Percentiles rank a stretch among this genome's conserved stretches.
These are phyloP conservation scores for Rousettus madagascariensis DNA, from an alignment of 2,797 vertebrate genomes.

Conservation along the genomic window DNA sequence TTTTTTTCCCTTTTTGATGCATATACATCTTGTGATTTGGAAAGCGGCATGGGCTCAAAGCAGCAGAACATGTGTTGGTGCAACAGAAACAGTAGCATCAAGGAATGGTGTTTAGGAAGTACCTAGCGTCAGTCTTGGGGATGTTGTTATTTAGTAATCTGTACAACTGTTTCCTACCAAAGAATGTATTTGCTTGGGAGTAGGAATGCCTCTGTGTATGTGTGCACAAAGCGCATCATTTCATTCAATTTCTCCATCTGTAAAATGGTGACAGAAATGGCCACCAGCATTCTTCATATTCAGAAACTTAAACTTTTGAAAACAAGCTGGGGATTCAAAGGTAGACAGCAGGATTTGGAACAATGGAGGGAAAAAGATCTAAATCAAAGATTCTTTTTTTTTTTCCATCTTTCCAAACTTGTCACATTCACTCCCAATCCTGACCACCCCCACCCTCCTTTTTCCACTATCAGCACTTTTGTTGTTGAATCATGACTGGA, in stretches of 20 bases:
- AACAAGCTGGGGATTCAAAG: background rate
- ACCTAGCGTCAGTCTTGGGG: background rate
- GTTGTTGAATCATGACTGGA: background rate
- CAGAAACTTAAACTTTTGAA: background rate
- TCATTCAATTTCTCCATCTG: background rate
- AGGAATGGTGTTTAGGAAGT: background rate
- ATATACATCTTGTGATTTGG: background rate
- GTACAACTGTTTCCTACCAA: background rate
- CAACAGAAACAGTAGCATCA: background rate
- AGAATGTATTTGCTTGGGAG: background rate
- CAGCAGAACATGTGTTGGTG: background rate
- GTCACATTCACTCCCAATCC: background rate
- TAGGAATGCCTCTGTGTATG: background rate
- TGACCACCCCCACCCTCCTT: background rate
- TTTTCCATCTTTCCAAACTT: background rate
- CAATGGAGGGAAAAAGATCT: background rate
- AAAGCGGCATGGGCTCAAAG: background rate
- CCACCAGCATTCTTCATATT: background rate
- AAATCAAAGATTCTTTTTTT: background rate
- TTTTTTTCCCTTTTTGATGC: background rate
- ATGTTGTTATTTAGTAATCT: background rate
- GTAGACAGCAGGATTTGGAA: background rate
- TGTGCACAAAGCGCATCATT: background rate
- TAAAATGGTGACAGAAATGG: background rate
- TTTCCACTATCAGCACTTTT: background rate